A percentile compares a stretch with the other conserved stretches of the same genome.
These are phyloP conservation scores for Choreutis nemorana DNA, from an alignment of 2,888 invertebrate genomes.

Conservation along the genomic window DNA sequence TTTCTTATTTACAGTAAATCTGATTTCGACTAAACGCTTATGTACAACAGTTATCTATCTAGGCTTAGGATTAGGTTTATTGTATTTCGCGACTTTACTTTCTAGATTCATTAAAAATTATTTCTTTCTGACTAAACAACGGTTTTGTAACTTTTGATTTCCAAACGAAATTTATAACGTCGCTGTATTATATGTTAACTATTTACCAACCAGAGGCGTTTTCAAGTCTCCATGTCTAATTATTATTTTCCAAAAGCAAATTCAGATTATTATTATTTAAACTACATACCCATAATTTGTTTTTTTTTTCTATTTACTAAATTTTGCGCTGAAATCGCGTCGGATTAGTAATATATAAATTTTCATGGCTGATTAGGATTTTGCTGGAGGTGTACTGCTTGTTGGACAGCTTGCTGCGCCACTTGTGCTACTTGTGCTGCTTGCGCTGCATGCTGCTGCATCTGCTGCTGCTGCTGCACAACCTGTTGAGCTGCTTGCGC, in stretches of 20 bases:
- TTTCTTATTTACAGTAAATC: slow-evolving; percentile 46
- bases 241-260: too few species aligned
- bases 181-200: slow-evolving; percentile 2
- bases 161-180: slow-evolving; percentile 15
- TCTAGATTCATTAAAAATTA: slow-evolving; percentile 22
- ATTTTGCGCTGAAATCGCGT: slow-evolving; percentile 47
- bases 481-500: slow-evolving; percentile 30
- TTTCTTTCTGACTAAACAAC: slow-evolving; percentile 17
- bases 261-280: slow-evolving; percentile 7
- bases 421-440: slow-evolving; percentile 27
- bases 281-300: slow-evolving; percentile 5
- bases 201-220: slow-evolving; percentile 59
- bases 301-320: slow-evolving; percentile 21
- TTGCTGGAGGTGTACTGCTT: slow-evolving; percentile 63
- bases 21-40: slow-evolving; percentile 40
- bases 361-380: slow-evolving; percentile 78
- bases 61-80: slow-evolving; percentile 26
- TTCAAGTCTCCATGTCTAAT: too few species aligned
- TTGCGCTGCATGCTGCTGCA: slow-evolving; percentile 27
- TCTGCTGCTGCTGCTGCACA: slow-evolving; percentile 49
- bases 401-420: slow-evolving; percentile 54
- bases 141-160: slow-evolving; percentile 13
- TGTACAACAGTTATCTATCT: slow-evolving; percentile 60
- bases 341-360: slow-evolving; percentile 81
- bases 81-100: slow-evolving; percentile 30